These are phyloP conservation scores for Drosophila ironensis DNA, from an alignment of 1,140 invertebrate genomes.

Conservation along the genomic window DNA sequence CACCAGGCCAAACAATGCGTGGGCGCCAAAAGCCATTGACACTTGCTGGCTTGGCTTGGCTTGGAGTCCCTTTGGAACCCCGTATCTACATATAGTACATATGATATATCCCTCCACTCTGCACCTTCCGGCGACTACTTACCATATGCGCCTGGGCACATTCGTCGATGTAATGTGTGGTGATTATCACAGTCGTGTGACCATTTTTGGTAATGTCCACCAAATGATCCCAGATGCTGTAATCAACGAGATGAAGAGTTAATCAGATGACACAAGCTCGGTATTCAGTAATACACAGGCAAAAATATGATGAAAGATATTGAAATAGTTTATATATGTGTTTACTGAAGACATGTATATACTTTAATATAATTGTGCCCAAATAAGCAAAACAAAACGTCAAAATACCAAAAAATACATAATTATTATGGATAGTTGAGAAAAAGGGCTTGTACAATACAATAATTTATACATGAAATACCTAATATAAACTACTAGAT, in stretches of 20 bases:
- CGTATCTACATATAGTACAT: too few species aligned
- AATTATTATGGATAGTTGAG: too few species aligned
- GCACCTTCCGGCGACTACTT: conserved; percentile 82
- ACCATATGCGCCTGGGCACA: conserved; percentile 93
- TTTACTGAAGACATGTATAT: too few species aligned
- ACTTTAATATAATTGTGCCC: too few species aligned
- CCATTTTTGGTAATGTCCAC: conserved; percentile 93
- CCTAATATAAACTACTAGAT: too few species aligned
- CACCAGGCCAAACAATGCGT: conserved; percentile 69
- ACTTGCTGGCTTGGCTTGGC: conserved; percentile 21
- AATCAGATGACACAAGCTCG: conserved; percentile 13
- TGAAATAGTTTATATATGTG: too few species aligned
- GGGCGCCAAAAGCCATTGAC: conserved; percentile 68
- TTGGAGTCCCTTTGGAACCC: too few species aligned
- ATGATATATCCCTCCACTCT: too few species aligned
- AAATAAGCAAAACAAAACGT: too few species aligned
- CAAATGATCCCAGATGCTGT: conserved; percentile 96
- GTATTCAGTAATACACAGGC: neutral
- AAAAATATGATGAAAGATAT: neutral
- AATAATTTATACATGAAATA: too few species aligned
- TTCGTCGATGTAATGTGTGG: conserved; percentile 99
- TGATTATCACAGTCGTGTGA: conserved; percentile 97
- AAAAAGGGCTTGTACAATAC: too few species aligned
- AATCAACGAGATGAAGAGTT: conserved; percentile 64
- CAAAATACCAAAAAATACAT: too few species aligned